Base-by-base conservation (phyloP, 2,888 invertebrate species). In the Slavum lentiscoides region DNA sequence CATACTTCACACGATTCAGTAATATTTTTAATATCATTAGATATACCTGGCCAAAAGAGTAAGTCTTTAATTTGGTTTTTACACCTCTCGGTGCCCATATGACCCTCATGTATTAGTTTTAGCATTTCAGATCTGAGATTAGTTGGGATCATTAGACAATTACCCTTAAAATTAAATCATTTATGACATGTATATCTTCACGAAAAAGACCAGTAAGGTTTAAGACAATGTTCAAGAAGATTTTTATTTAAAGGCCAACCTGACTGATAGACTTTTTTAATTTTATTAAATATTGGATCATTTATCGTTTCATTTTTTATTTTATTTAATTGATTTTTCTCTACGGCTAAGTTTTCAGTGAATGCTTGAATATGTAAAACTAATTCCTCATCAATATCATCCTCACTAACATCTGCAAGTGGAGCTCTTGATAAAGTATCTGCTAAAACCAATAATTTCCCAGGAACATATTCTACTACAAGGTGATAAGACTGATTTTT, bases 401-500 rank as follows among this genome's bases (percentile, higher is more conserved):
- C n/a, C n/a, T n/a, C n/a, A n/a, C n/a, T n/a, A n/a, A n/a, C n/a
- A n/a, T n/a, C n/a, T n/a, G n/a, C n/a, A n/a, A n/a, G n/a, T n/a
- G n/a, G n/a, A n/a, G n/a, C n/a, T n/a, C n/a, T n/a, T n/a, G n/a
- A n/a, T n/a, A n/a, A n/a, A n/a, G n/a, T n/a, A n/a, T n/a, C n/a
- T n/a, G n/a, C n/a, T n/a, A n/a, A n/a, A n/a, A n/a, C n/a, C n/a
- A n/a, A n/a, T n/a, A n/a, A n/a, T n/a, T n/a, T n/a, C n/a, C n/a
- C n/a, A n/a, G n/a, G n/a, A n/a, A n/a, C n/a, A n/a, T n/a, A n/a
- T n/a, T n/a, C n/a, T n/a, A n/a, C n/a, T n/a, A n/a, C n/a, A n/a
- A n/a, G n/a, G n/a, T n/a, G 72, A 82, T 85, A 85, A 19, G 82
- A 83, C 67, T 84, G 82, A 37, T 85, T 74, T 74, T 83, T 84